These are phyloP conservation scores for Mandrillus leucophaeus DNA, from an alignment of 2,113 vertebrate species.

Conservation along the genomic window DNA sequence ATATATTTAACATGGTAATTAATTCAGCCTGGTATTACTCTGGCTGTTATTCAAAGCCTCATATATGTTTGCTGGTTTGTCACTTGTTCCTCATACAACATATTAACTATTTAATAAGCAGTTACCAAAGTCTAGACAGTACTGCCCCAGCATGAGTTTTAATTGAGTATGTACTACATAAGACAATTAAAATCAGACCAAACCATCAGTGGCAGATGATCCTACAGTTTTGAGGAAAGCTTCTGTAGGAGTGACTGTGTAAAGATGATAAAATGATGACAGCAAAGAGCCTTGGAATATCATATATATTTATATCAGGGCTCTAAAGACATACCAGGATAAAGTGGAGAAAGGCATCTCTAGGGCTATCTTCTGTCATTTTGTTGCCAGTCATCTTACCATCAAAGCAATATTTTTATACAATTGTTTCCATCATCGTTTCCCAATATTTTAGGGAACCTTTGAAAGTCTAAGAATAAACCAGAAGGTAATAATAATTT, in stretches of 20 bases:
- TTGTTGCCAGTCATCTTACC: conserved; percentile 5
- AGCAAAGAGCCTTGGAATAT: neutral
- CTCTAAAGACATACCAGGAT: neutral
- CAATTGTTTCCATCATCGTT: neutral
- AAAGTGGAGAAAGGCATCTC: neutral
- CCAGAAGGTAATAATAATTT: neutral
- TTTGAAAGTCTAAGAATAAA: conserved; percentile 54
- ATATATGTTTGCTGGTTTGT: conserved; percentile 65
- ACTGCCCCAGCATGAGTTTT: conserved; percentile 59
- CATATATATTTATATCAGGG: neutral
- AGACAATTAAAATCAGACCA: conserved; percentile 58
- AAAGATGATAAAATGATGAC: neutral
- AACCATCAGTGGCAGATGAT: conserved; percentile 38
- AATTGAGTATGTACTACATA: conserved; percentile 67
- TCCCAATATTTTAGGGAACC: neutral
- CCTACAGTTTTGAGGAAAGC: conserved; percentile 60
- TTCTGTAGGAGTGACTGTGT: neutral
- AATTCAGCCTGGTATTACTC: conserved; percentile 58
- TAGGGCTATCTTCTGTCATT: neutral
- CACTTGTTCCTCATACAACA: conserved; percentile 60
- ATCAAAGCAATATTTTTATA: neutral
- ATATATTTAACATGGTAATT: conserved; percentile 56
- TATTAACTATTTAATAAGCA: conserved; percentile 75
- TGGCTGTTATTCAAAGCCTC: conserved; percentile 47
- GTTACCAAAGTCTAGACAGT: conserved; percentile 62